Percentiles rank a stretch among this genome's conserved stretches.
Conservation (phyloP, 2,888 invertebrate genomes). For the Himalopsyche kuldschensis region DNA sequence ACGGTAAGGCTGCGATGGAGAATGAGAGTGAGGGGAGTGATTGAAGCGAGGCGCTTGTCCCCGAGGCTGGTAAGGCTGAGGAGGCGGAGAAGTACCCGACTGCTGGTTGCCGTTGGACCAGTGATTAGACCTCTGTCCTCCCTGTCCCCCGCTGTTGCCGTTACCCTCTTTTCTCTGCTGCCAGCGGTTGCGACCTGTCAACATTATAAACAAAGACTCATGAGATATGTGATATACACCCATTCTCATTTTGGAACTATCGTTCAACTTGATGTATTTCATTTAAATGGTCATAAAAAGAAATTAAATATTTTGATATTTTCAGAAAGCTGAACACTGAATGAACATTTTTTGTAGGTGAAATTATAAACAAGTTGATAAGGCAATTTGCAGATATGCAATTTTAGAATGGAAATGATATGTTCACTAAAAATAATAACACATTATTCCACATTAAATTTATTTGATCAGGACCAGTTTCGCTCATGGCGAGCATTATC, state of each 20-base stretch:
- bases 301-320: too few species aligned
- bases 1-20: not conserved
- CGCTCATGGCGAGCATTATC: too few species aligned
- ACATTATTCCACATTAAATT: too few species aligned
- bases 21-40: constrained; percentile 40
- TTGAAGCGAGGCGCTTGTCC: constrained; percentile 45
- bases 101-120: constrained; percentile 56
- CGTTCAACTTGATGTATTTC: too few species aligned
- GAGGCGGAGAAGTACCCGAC: constrained; percentile 49
- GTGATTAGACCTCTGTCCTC: constrained; percentile 54
- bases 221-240: not conserved
- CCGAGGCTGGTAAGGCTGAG: constrained; percentile 45
- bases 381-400: too few species aligned
- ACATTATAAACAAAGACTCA: constrained; percentile 34
- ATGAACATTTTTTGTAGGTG: too few species aligned
- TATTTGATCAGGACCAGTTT: too few species aligned
- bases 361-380: too few species aligned
- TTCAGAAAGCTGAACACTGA: not conserved
- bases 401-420: too few species aligned
- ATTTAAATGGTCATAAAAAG: too few species aligned
- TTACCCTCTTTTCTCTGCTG: constrained; percentile 62
- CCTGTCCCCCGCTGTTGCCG: constrained; percentile 56
- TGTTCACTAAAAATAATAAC: too few species aligned
- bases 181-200: constrained; percentile 62
- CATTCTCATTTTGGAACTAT: too few species aligned